phyloP scores from a whole-genome alignment of 2,113 vertebrate genomes.

The Lampris incognitus region DNA sequence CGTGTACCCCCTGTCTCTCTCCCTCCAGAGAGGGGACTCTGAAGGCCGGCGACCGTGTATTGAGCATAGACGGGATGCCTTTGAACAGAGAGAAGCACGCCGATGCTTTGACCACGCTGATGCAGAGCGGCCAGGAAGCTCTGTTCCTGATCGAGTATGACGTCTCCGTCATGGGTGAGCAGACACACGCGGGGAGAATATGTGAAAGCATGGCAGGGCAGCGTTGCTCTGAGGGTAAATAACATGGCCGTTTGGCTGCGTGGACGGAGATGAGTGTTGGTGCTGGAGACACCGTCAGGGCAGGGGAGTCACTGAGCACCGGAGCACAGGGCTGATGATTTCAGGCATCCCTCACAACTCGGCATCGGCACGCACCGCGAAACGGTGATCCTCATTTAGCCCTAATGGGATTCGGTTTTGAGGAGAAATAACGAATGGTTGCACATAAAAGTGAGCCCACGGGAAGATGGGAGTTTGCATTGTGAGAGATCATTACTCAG shows the following conservation, averaged over 20 bases:
- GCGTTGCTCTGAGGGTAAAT: conserved; percentile 70
- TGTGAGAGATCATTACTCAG: not conserved
- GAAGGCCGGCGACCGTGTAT: conserved; percentile 90
- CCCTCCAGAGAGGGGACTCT: conserved; percentile 91
- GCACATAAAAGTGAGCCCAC: not conserved
- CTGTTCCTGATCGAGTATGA: conserved; percentile 98
- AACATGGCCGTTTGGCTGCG: conserved; percentile 54
- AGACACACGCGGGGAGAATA: conserved; percentile 47
- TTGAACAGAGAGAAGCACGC: conserved; percentile 91
- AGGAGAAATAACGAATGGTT: not conserved
- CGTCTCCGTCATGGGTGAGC: conserved; percentile 93
- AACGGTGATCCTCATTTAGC: not conserved
- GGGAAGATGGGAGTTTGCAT: not conserved
- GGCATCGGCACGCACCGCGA: not conserved
- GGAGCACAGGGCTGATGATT: conserved; percentile 30
- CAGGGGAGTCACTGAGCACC: conserved; percentile 48
- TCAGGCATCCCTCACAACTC: not conserved
- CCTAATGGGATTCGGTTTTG: not conserved
- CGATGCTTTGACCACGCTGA: conserved; percentile 89
- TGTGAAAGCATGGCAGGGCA: conserved; percentile 56
- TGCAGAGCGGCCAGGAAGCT: conserved; percentile 92
- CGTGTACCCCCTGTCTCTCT: conserved; percentile 11
- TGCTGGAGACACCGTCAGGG: conserved; percentile 48
- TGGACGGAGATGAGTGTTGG: conserved; percentile 40
- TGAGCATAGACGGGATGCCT: conserved; percentile 92